Conservation (phyloP, 2,888 invertebrate species). For the Polietes domitor region DNA sequence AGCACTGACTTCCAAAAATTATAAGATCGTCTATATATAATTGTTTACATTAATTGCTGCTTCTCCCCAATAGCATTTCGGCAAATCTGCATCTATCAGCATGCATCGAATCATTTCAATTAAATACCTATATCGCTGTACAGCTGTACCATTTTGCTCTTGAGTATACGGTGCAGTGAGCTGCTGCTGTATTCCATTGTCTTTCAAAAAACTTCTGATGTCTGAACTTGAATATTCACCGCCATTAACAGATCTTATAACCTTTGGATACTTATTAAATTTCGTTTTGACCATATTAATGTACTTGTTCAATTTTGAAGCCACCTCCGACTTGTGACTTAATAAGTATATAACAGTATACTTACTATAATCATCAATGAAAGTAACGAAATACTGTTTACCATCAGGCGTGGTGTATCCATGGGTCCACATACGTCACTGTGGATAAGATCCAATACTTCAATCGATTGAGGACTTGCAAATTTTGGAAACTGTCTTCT, state of each 20-base stretch:
- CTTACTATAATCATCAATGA: no score
- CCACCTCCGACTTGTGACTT: no score
- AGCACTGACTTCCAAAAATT: not conserved
- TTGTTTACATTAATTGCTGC: not conserved
- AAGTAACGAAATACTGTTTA: no score
- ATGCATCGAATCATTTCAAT: slow-evolving; percentile 57
- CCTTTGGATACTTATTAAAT: not conserved
- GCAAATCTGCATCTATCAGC: slow-evolving; percentile 33
- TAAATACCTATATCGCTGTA: slow-evolving; percentile 49
- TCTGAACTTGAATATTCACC: slow-evolving; percentile 36
- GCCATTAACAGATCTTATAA: slow-evolving; percentile 45
- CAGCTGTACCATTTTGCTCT: slow-evolving; percentile 57
- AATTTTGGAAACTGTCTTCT: no score
- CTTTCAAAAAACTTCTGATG: slow-evolving; percentile 26
- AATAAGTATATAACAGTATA: no score
- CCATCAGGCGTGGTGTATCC: no score
- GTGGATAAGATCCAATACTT: no score
- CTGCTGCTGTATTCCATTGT: slow-evolving; percentile 46
- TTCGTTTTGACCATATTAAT: not conserved
- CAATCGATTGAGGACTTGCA: no score
- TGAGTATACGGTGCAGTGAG: slow-evolving; percentile 48
- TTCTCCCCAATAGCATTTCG: slow-evolving; percentile 40
- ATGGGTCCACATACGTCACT: no score
- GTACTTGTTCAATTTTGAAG: slow-evolving; percentile 2
- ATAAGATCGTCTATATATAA: not conserved